These are phyloP conservation scores for Numida meleagris DNA, from an alignment of 2,113 vertebrate species.

Conservation along the genomic window DNA sequence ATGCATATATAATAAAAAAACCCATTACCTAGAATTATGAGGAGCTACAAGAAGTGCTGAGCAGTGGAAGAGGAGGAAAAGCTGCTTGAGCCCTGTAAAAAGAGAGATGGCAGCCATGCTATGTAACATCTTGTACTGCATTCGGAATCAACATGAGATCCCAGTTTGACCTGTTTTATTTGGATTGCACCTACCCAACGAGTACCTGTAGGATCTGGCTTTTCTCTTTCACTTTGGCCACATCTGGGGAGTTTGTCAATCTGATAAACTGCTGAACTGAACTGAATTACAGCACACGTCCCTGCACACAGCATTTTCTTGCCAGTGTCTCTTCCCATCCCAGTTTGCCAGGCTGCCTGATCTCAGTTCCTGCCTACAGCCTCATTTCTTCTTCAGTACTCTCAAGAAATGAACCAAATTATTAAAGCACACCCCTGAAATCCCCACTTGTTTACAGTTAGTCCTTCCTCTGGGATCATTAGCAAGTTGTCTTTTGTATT, in stretches of 20 bases:
- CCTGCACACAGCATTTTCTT: not conserved
- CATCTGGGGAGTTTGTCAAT: not conserved
- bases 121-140: not conserved
- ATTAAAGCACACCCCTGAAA: not conserved
- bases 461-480: not conserved
- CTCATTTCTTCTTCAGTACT: not conserved
- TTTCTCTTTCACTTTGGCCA: not conserved
- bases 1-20: not conserved
- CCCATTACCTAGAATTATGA: not conserved
- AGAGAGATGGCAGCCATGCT: not conserved
- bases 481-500: not conserved
- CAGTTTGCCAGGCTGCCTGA: not conserved
- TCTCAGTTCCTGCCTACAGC: not conserved
- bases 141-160: not conserved
- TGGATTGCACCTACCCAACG: not conserved
- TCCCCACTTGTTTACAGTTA: not conserved
- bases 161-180: not conserved
- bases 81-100: not conserved
- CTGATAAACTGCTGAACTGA: not conserved
- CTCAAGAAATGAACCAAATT: not conserved
- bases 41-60: not conserved
- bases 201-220: not conserved
- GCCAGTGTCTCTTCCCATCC: not conserved
- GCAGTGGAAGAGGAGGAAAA: not conserved
- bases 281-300: not conserved